phyloP scores from a whole-genome alignment of 2,113 vertebrate species.

The Suricata suricatta region DNA sequence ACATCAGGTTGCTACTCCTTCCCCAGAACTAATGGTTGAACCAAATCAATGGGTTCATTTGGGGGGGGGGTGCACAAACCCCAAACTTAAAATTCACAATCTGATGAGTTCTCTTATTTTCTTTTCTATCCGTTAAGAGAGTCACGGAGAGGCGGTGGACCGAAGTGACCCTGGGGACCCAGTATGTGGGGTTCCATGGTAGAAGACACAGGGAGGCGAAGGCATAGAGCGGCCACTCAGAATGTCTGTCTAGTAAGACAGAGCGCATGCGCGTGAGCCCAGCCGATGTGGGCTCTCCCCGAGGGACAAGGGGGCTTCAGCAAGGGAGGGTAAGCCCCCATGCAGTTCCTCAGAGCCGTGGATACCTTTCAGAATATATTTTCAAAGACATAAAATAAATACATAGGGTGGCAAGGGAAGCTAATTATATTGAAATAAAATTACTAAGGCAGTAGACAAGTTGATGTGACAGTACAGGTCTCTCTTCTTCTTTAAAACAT shows the following conservation, averaged over 20 bases:
- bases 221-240: not conserved
- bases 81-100: not conserved
- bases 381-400: not conserved
- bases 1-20: not conserved
- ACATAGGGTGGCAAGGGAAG: not conserved
- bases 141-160: not conserved
- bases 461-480: not conserved
- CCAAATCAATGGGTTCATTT: not conserved
- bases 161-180: not conserved
- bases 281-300: not conserved
- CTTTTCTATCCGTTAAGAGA: not conserved
- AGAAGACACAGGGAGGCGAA: not conserved
- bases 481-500: not conserved
- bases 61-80: not conserved
- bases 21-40: not conserved
- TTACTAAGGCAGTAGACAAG: not conserved
- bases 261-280: accelerated
- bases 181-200: not conserved
- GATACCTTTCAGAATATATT: not conserved
- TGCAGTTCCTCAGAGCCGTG: not conserved
- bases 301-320: accelerated
- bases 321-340: not conserved
- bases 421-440: not conserved
- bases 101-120: not conserved
- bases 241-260: not conserved